Evolutionary conservation across 2,113 vertebrate genomes (phyloP), one percentile per base, ranked within the genome.

Genomic region (Pseudorasbora parva): DNA sequence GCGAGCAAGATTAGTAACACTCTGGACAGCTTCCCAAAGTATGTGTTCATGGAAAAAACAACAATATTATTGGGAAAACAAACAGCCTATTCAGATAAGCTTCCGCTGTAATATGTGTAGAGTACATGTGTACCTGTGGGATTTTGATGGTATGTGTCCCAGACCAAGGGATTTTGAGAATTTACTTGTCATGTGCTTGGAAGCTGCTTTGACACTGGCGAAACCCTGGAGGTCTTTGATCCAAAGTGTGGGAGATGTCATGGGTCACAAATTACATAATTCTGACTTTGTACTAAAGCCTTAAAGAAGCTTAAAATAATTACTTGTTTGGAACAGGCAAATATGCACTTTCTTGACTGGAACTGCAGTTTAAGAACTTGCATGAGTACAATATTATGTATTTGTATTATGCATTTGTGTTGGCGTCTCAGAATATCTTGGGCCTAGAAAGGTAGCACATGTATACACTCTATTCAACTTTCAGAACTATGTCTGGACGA

Each of bases 11-110:
- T 73, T 57, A 64, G 10, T 15, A 37, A 17, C 11, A 0, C 30
- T 64, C 4, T 64, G 27, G 8, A 76, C 69, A 82, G n/a, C 71
- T 60, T 9, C 30, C 4, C 19, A 47, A 59, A 59, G 33, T n/a
- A 49, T 66, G 23, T 51, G 43, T 47, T 56, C 33, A 78, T 57
- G 47, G 59, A 83, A 68, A 66, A 62, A 68, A 56, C 19, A 77
- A 77, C 73, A 41, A 72, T 72, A 74, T 82, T 1, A 62, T 8
- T 62, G 56, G 54, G 37, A 73, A 82, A 51, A 79, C 77, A 64
- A 79, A 79, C 59, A 41, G 14, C 30, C 19, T 49, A n/a, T 64
- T 21, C 19, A 30, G 51, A 30, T 73, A 43, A 11, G 9, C 54
- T 30, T 17, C 27, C 56, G 37, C 27, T 14, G 25, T 25, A 83